A percentile compares a stretch with the other conserved stretches of the same genome.
phyloP scores from a whole-genome alignment of 1,140 invertebrate genomes.

The Tetranychus cinnabarinus region DNA sequence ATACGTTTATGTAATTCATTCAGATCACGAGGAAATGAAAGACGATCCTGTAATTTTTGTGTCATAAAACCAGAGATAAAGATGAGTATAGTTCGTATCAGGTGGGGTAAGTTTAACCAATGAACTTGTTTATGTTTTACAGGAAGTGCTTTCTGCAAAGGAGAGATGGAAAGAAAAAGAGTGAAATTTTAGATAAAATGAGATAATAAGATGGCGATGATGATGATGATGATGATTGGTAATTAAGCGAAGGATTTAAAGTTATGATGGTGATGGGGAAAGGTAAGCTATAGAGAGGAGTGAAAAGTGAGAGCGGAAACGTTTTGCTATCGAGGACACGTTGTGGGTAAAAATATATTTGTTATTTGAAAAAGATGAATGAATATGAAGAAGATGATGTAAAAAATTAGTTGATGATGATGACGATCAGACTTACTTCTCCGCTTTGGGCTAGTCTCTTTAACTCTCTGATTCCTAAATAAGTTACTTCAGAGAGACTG shows the following conservation, averaged over 20 bases:
- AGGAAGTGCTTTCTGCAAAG: slow-evolving; percentile 49
- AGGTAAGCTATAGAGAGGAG: not conserved
- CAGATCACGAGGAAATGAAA: not conserved
- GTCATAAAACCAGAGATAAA: not conserved
- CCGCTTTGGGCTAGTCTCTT: slow-evolving; percentile 10
- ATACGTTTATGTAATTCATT: not conserved
- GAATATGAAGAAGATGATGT: not conserved
- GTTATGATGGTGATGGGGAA: not conserved
- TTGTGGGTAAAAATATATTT: not conserved
- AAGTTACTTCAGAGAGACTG: slow-evolving; percentile 48
- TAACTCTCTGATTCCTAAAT: slow-evolving; percentile 10
- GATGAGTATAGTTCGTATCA: not conserved
- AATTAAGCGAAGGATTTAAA: too few species aligned
- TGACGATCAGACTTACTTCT: slow-evolving; percentile 7
- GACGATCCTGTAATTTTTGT: not conserved
- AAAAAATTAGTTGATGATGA: not conserved
- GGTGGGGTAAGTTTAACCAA: slow-evolving; percentile 45
- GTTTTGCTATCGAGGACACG: not conserved
- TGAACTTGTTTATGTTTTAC: slow-evolving; percentile 63
- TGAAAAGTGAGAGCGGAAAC: not conserved
- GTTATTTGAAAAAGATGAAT: not conserved
- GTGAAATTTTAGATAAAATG: slow-evolving; percentile 1
- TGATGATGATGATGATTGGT: not conserved
- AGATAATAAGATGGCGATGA: not conserved
- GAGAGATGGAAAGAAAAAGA: not conserved